Percentiles rank a stretch among this genome's conserved stretches.
Evolutionary conservation across 1,140 invertebrate genomes (phyloP).

Genomic region (Pogonomyrmex barbatus): DNA sequence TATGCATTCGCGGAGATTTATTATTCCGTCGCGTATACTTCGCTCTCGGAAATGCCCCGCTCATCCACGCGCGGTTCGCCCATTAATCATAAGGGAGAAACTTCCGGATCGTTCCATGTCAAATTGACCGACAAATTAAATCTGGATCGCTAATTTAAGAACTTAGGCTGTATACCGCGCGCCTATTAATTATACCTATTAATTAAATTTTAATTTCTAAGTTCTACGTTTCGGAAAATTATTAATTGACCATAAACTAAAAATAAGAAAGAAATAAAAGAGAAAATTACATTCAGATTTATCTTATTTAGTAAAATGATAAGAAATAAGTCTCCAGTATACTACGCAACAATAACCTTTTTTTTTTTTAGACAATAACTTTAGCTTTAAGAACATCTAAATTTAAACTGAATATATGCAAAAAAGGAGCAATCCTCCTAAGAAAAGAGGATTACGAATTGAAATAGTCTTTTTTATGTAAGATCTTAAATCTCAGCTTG

Average conservation of each 20-base stretch:
- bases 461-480: background rate
- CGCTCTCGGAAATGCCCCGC: background rate
- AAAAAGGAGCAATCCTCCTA: background rate
- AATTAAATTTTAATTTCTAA: background rate
- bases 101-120: background rate
- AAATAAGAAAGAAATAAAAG: background rate
- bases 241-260: background rate
- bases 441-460: background rate
- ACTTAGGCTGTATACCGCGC: background rate
- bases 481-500: background rate
- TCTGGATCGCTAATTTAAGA: background rate
- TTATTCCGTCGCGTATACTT: slow-evolving; percentile 3
- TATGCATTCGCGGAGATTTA: slow-evolving; percentile 39
- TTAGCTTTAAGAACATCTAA: background rate
- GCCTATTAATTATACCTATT: background rate
- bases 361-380: too few species aligned
- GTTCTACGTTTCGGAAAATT: background rate
- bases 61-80: background rate
- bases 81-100: slow-evolving; percentile 44
- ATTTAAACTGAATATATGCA: slow-evolving; percentile 8
- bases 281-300: background rate
- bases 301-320: too few species aligned
- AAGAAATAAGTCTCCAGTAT: too few species aligned
- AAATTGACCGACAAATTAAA: slow-evolving; percentile 13
- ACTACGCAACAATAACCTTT: too few species aligned